These are phyloP conservation scores for Pomacea maculata DNA, from an alignment of 1,140 invertebrate genomes.

Conservation along the genomic window DNA sequence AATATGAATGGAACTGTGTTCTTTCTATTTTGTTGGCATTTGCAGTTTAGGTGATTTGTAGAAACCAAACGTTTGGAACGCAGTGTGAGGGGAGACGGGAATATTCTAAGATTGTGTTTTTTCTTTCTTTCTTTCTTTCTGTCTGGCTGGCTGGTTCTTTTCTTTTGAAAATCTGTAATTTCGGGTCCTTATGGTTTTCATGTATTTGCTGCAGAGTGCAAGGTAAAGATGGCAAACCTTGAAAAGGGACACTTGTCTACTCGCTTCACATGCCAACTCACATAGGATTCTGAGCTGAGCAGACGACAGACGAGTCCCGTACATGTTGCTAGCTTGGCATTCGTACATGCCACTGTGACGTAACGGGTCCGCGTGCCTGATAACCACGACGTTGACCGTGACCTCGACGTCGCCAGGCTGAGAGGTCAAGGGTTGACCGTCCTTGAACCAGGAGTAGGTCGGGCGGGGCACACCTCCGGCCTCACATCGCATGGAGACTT, in stretches of 20 bases:
- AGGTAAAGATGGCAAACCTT: not conserved
- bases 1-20: too few species aligned
- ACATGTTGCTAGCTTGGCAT: conserved; percentile 88
- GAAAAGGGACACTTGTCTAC: not conserved
- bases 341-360: conserved; percentile 95
- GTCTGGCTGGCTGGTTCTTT: too few species aligned
- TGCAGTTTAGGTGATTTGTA: too few species aligned
- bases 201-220: not conserved
- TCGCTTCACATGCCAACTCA: conserved; percentile 30
- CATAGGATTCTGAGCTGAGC: conserved; percentile 83
- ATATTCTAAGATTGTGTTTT: too few species aligned
- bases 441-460: conserved; percentile 91
- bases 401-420: conserved; percentile 66
- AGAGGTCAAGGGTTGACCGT: conserved; percentile 69
- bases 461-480: conserved; percentile 93
- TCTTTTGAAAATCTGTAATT: not conserved
- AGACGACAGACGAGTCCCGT: conserved; percentile 86
- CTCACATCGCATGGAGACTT: conserved; percentile 93
- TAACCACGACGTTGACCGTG: conserved; percentile 41
- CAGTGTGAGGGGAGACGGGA: too few species aligned
- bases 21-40: too few species aligned
- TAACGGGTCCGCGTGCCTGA: conserved; percentile 30
- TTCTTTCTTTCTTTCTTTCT: too few species aligned
- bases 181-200: not conserved
- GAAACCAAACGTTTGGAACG: too few species aligned